Conservation (phyloP, 2,113 vertebrate species). For the Ranitomeya imitator region DNA sequence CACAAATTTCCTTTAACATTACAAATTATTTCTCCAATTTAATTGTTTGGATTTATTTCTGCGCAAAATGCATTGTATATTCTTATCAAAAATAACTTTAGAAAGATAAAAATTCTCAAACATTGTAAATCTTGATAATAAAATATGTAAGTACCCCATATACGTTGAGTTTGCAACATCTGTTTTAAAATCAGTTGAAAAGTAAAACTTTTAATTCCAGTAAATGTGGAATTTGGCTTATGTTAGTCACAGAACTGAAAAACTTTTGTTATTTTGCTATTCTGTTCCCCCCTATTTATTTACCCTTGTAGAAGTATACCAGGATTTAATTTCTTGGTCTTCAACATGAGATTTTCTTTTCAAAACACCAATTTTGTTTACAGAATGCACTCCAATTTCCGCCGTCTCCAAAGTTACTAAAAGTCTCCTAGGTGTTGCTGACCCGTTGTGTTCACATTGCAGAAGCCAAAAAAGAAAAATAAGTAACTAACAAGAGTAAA, state of each 20-base stretch:
- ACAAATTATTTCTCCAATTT: too few species aligned
- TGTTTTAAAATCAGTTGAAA: not conserved
- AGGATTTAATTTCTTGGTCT: constrained; percentile 40
- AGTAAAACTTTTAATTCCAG: not conserved
- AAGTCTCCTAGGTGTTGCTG: constrained; percentile 54
- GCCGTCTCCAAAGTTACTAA: constrained; percentile 54
- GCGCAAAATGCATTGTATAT: not conserved
- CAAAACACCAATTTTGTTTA: constrained; percentile 49
- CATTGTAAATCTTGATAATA: not conserved
- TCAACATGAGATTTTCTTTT: constrained; percentile 43
- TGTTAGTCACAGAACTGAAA: not conserved
- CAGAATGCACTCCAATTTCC: constrained; percentile 12
- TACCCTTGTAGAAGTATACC: constrained; percentile 20
- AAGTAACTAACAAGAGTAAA: constrained; percentile 19
- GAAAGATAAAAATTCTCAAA: not conserved
- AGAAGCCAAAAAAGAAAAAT: constrained; percentile 41
- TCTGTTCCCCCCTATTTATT: not conserved
- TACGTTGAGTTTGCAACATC: not conserved
- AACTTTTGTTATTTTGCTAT: constrained; percentile 11
- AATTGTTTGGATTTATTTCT: too few species aligned
- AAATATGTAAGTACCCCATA: not conserved
- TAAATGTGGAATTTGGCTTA: not conserved
- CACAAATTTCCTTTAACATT: too few species aligned
- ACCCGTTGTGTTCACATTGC: constrained; percentile 45
- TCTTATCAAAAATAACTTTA: not conserved